These are phyloP conservation scores for Mesembrinibis cayennensis DNA, from an alignment of 2,113 vertebrate species.

Conservation along the genomic window DNA sequence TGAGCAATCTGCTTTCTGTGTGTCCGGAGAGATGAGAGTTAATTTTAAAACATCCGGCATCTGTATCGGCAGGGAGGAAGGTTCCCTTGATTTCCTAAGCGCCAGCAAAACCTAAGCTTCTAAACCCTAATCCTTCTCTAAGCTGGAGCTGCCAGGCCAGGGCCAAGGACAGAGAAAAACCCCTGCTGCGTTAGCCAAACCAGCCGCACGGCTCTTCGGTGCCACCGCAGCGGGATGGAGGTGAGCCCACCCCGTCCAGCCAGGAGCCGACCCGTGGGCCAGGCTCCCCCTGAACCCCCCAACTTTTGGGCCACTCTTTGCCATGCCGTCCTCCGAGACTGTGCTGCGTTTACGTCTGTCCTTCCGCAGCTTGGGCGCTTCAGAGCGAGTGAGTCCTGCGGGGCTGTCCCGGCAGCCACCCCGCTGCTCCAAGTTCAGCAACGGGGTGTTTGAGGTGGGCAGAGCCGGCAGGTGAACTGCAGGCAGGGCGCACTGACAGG, in stretches of 20 bases:
- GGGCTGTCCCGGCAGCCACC: neutral
- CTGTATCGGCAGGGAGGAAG: neutral
- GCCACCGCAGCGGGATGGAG: fast-evolving
- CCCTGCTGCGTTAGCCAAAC: neutral
- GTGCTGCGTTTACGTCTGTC: fast-evolving
- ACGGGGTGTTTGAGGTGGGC: neutral
- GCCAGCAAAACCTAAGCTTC: slow-evolving; percentile 44
- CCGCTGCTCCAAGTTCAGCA: neutral
- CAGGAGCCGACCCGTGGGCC: fast-evolving
- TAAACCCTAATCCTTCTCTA: slow-evolving; percentile 40
- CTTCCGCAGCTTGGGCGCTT: neutral
- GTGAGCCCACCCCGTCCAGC: neutral
- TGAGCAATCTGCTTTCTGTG: fast-evolving
- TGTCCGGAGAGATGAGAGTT: slow-evolving; percentile 18
- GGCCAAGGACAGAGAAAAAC: slow-evolving; percentile 1
- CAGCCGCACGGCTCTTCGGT: fast-evolving
- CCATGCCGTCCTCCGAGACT: fast-evolving
- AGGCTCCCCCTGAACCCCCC: neutral
- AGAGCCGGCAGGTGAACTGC: fast-evolving
- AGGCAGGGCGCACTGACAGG: neutral
- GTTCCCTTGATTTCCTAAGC: slow-evolving; percentile 33
- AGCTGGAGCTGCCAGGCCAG: slow-evolving; percentile 18
- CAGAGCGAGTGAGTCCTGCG: fast-evolving
- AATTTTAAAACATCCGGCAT: slow-evolving; percentile 30
- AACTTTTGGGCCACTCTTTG: neutral